Evolutionary conservation across 2,888 invertebrate species (phyloP).

Genomic region (Thymelicus lineola): DNA sequence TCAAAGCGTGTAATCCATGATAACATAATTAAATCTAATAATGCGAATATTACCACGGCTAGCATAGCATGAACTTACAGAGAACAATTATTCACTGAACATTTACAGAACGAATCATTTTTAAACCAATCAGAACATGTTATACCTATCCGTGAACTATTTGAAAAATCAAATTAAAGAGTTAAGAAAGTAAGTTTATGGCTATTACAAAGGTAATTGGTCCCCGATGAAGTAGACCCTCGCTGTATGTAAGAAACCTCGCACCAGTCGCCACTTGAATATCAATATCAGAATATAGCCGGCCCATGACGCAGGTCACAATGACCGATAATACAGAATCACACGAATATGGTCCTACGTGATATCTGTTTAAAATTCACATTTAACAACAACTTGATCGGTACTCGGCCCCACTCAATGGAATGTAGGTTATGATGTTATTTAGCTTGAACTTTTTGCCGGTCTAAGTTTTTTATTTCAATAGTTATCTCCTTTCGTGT

Average conservation of each 20-base stretch:
- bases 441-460: slow-evolving; percentile 77
- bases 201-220: slow-evolving; percentile 57
- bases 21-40: slow-evolving; percentile 51
- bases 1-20: slow-evolving; percentile 61
- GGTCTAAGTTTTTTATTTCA: slow-evolving; percentile 76
- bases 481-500: slow-evolving; percentile 80
- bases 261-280: slow-evolving; percentile 74
- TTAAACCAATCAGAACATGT: not conserved
- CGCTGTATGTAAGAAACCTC: slow-evolving; percentile 69
- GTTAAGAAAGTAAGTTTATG: slow-evolving; percentile 16
- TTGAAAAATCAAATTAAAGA: not conserved
- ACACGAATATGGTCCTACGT: slow-evolving; percentile 78
- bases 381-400: slow-evolving; percentile 65
- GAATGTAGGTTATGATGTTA: slow-evolving; percentile 85
- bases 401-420: slow-evolving; percentile 68
- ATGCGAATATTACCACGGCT: slow-evolving; percentile 34
- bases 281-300: slow-evolving; percentile 79
- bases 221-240: slow-evolving; percentile 62
- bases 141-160: not conserved
- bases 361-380: slow-evolving; percentile 77
- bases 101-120: not conserved
- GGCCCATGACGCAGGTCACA: slow-evolving; percentile 67
- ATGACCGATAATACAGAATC: slow-evolving; percentile 80
- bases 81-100: slow-evolving; percentile 9
- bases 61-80: slow-evolving; percentile 20